Base-by-base conservation (phyloP, 2,888 invertebrate species). In the Lepidocyrtoides sp. region DNA sequence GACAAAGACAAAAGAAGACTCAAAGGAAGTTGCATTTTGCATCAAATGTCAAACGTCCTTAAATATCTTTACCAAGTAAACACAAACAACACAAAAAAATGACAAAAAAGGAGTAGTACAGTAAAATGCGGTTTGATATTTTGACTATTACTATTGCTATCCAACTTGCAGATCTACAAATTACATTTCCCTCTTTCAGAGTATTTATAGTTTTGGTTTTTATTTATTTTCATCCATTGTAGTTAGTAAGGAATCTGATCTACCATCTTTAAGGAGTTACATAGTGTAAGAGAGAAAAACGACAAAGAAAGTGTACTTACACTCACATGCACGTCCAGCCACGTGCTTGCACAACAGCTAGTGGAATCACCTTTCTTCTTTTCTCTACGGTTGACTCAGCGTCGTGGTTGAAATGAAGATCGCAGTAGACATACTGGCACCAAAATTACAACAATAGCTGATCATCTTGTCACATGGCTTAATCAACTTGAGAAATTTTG, bases 271-370 rank as follows among this genome's bases (percentile, higher is more conserved):
- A n/a, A n/a, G n/a, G n/a, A n/a, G n/a, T n/a, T n/a, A n/a, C n/a
- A 14, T 51, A 51, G n/a, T 12, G n/a, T 51, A 51, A 26, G 20
- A 75, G 44, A 75, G n/a, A 48, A 23, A 79, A 17, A 20, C 12
- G 4, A n/a, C 7, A 32, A 66, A 32, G 29, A 83, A 66, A 79
- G 29, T 88, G n/a, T n/a, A 89, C 89, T 89, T 89, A 89, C 89
- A 29, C 89, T 81, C 83, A 83, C 89, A 89, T 83, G 89, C 89
- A 89, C 89, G 89, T 89, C 48, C 75, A 72, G 77, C 89, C 89
- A 89, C 89, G 89, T 89, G 89, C 89, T 89, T 75, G 89, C 89
- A 60, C 83, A 83, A 83, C 83, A 41, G 17, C 20, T 10, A 41
- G 51, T n/a, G 26, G 51, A 17, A 77, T 23, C 2, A 66, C 41